Evolutionary conservation across 2,797 vertebrate genomes (phyloP), one percentile per base, ranked within the genome.

Genomic region (Enoplosus armatus): DNA sequence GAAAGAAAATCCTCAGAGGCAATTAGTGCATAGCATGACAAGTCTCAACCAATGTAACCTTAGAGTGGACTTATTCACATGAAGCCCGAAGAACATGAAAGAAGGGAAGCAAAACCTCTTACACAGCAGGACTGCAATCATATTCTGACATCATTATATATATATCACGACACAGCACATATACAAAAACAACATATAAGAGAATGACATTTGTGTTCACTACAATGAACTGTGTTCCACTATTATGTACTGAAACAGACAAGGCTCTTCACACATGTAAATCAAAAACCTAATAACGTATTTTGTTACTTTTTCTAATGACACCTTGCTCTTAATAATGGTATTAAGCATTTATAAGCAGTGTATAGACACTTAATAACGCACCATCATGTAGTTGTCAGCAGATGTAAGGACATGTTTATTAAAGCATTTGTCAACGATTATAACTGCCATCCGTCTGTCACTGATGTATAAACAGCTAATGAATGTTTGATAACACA

Each of bases 21-120:
- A 4, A 18, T 67, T 26, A 60, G n/a, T 72, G 43, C 63, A 68
- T 26, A 63, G 53, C 35, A 67, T 27, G 22, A 66, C 72, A 73
- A 67, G 80, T 55, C 63, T 72, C 60, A 58, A 60, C 75, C 15
- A 16, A 50, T 24, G 45, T 11, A n/a, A 41, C 5, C 20, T 55
- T 33, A 48, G 22, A 41, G 37, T 4, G 53, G 11, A 26, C 9
- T 41, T 18, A 5, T 60, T 69, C 16, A 71, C 24, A 33, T 7
- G 18, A 31, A 9, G 37, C 4, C 51, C 33, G 1, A 8, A 24
- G 31, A 33, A 45, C 37, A 67, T 15, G 33, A 59, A 64, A 20
- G 18, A 51, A 35, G 12, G 41, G 16, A 29, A 70, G n/a, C 6
- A 50, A 37, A 31, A 37, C 10, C 3, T 43, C 35, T 26, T 8